A percentile compares a stretch with the other conserved stretches of the same genome.
Evolutionary conservation across 2,797 vertebrate genomes (phyloP).

Genomic region (Champsocephalus gunnari): DNA sequence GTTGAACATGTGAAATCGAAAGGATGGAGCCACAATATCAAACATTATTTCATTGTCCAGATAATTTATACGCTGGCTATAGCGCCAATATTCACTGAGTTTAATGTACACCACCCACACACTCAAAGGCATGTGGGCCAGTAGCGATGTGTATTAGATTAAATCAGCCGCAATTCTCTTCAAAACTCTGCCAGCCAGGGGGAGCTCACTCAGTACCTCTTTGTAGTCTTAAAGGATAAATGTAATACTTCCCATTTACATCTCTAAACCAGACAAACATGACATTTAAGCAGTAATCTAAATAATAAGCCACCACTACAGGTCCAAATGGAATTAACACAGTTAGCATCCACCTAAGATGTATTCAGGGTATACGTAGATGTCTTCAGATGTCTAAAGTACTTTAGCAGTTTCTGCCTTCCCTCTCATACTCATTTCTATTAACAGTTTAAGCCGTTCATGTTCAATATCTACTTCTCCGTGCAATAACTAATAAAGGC

Average conservation of each 20-base stretch:
- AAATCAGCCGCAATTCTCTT: slow-evolving; percentile 55
- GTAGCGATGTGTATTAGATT: slow-evolving; percentile 53
- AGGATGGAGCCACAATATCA: slow-evolving; percentile 56
- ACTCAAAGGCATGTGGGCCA: slow-evolving; percentile 46
- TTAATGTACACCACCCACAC: slow-evolving; percentile 72
- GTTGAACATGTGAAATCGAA: slow-evolving; percentile 56
- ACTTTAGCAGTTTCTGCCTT: slow-evolving; percentile 49
- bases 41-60: slow-evolving; percentile 67
- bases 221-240: slow-evolving; percentile 52
- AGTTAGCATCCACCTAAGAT: slow-evolving; percentile 49
- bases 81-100: slow-evolving; percentile 67
- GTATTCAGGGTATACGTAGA: slow-evolving; percentile 40
- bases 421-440: slow-evolving; percentile 43
- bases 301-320: slow-evolving; percentile 62
- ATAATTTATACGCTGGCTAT: slow-evolving; percentile 56
- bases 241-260: slow-evolving; percentile 74
- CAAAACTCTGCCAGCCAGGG: slow-evolving; percentile 49
- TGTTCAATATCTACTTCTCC: slow-evolving; percentile 52
- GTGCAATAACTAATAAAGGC: slow-evolving; percentile 49
- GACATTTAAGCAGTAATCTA: slow-evolving; percentile 78
- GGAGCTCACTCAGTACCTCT: slow-evolving; percentile 49
- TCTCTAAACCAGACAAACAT: slow-evolving; percentile 80
- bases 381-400: slow-evolving; percentile 54
- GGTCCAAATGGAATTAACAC: slow-evolving; percentile 72
- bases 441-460: slow-evolving; percentile 49